Evolutionary conservation across 2,888 invertebrate genomes (phyloP).

Genomic region (Steinernema scapterisci): DNA sequence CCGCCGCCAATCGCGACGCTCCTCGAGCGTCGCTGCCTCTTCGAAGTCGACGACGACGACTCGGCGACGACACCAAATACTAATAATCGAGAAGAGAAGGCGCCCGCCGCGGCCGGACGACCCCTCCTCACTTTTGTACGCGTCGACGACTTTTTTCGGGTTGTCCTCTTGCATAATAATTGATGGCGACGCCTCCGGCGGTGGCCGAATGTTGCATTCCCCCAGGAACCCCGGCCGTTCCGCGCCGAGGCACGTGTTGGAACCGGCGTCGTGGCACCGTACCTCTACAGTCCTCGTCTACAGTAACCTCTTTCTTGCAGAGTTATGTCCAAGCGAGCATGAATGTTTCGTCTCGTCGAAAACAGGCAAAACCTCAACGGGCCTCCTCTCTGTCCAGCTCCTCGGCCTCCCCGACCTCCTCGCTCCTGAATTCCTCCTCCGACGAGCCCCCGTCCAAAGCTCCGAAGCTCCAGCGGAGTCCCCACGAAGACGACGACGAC

Average conservation of each 20-base stretch:
- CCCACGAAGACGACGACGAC: background rate
- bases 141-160: conserved; percentile 10
- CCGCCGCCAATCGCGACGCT: conserved; percentile 33
- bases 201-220: conserved; percentile 7
- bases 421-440: conserved; percentile 22
- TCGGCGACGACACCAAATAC: conserved; percentile 24
- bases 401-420: background rate
- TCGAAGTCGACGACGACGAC: background rate
- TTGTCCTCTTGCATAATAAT: conserved; percentile 17
- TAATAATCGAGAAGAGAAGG: conserved; percentile 24
- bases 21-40: conserved; percentile 21
- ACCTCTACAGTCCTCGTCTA: background rate
- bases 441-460: background rate
- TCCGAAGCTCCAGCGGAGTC: background rate
- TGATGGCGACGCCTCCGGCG: background rate
- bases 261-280: background rate
- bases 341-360: conserved; percentile 29
- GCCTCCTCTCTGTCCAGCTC: background rate
- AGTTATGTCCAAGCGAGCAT: conserved; percentile 24
- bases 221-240: background rate
- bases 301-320: conserved; percentile 15
- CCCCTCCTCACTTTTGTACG: background rate
- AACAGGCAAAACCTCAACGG: conserved; percentile 28
- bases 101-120: background rate
- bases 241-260: background rate